Percentiles rank a stretch among this genome's conserved stretches.
phyloP scores from a whole-genome alignment of 1,140 invertebrate species.

The Rhyacophila brunnea region DNA sequence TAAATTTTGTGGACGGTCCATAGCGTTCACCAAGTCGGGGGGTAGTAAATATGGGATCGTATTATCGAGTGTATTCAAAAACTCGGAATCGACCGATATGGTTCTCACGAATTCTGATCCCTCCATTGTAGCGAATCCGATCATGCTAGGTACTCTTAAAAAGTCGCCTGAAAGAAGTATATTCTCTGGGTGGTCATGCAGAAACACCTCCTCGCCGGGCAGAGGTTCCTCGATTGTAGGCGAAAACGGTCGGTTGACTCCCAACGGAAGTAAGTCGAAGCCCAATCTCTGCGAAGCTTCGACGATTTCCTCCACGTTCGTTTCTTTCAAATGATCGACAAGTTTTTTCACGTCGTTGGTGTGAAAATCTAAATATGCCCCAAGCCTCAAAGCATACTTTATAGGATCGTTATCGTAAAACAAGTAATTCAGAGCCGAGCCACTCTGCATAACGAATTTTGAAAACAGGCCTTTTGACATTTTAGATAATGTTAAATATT shows the following conservation, averaged over 20 bases:
- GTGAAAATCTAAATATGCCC: conserved; percentile 51
- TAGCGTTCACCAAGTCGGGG: too few species aligned
- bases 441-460: conserved; percentile 45
- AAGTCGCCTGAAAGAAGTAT: conserved; percentile 30
- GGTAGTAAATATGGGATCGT: too few species aligned
- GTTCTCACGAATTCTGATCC: conserved; percentile 3
- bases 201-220: conserved; percentile 17
- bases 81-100: too few species aligned
- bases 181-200: conserved; percentile 21
- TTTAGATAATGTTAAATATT: conserved; percentile 38
- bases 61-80: too few species aligned
- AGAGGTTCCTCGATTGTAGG: conserved; percentile 22
- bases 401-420: conserved; percentile 51
- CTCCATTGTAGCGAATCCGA: conserved; percentile 27
- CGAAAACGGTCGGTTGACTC: conserved; percentile 15
- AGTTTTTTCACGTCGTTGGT: conserved; percentile 43
- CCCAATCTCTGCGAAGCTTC: conserved; percentile 26
- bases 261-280: conserved; percentile 32
- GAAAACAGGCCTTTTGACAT: conserved; percentile 36
- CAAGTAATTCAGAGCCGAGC: conserved; percentile 60
- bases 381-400: conserved; percentile 53
- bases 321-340: conserved; percentile 25
- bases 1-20: too few species aligned
- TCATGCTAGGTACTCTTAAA: conserved; percentile 29
- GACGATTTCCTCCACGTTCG: conserved; percentile 29